Conservation (phyloP, 2,113 vertebrate genomes). For the Dicaeum eximium region DNA sequence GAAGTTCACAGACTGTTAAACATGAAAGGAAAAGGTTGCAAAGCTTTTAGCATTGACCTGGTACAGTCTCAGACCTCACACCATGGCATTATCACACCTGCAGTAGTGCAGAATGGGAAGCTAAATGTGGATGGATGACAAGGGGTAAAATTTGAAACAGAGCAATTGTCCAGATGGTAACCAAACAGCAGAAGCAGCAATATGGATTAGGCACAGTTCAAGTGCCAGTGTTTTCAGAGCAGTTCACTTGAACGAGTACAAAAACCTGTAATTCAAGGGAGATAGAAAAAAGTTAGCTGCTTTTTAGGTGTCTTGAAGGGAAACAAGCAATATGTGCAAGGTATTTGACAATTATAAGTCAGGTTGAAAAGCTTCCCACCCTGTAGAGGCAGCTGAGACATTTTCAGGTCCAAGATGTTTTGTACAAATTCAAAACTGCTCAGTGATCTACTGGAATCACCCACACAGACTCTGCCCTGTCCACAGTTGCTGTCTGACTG, state of each 20-base stretch:
- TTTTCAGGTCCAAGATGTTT: neutral
- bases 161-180: neutral
- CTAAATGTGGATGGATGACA: neutral
- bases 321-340: neutral
- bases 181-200: neutral
- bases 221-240: neutral
- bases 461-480: accelerated
- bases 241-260: neutral
- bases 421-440: neutral
- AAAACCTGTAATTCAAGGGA: neutral
- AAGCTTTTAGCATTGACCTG: neutral
- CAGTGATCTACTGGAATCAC: neutral
- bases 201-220: neutral
- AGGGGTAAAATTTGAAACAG: neutral
- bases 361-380: neutral
- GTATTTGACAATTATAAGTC: neutral
- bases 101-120: accelerated
- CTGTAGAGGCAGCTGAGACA: neutral
- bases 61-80: neutral
- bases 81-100: neutral
- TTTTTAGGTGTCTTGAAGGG: neutral
- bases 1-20: neutral
- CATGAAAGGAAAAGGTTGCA: neutral
- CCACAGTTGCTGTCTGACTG: neutral
- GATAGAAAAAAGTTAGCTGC: neutral